A percentile compares a stretch with the other conserved stretches of the same genome.
Evolutionary conservation across 2,888 invertebrate species (phyloP).

Genomic region (Carterocephalus palaemon): DNA sequence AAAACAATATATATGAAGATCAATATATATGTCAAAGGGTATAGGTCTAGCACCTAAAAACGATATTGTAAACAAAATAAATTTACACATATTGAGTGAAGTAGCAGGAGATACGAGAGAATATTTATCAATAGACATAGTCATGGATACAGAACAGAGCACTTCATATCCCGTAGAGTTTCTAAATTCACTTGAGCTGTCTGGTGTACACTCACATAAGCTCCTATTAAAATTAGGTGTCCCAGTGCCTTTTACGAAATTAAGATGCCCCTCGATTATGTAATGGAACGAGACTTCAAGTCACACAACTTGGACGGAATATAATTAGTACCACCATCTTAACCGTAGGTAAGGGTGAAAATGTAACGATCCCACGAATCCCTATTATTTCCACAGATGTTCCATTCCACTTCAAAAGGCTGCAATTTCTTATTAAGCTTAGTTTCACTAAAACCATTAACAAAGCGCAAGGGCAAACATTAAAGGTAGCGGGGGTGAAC

Average conservation of each 20-base stretch:
- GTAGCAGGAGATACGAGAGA: conserved; percentile 27
- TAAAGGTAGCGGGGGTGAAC: too few species aligned
- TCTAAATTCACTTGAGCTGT: conserved; percentile 36
- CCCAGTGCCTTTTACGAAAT: conserved; percentile 33
- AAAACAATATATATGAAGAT: too few species aligned
- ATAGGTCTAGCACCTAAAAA: conserved; percentile 38
- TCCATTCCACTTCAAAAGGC: conserved; percentile 34
- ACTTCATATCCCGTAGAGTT: conserved; percentile 34
- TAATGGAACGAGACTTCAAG: conserved; percentile 29
- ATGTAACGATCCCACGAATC: conserved; percentile 37
- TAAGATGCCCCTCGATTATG: conserved; percentile 32
- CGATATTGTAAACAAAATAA: conserved; percentile 34
- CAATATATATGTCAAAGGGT: too few species aligned
- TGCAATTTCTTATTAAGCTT: conserved; percentile 38
- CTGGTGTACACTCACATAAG: conserved; percentile 33
- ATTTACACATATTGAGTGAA: conserved; percentile 34
- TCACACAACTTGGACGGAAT: conserved; percentile 30
- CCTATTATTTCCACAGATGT: conserved; percentile 37
- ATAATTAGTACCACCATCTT: conserved; percentile 35
- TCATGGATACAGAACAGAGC: conserved; percentile 30
- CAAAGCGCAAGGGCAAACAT: too few species aligned
- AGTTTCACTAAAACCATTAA: too few species aligned
- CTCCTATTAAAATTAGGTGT: conserved; percentile 31
- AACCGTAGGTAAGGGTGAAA: conserved; percentile 35
- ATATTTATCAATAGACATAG: conserved; percentile 33